phyloP scores from a whole-genome alignment of 2,888 invertebrate genomes.

The Vannuccia rotundouncinata region DNA sequence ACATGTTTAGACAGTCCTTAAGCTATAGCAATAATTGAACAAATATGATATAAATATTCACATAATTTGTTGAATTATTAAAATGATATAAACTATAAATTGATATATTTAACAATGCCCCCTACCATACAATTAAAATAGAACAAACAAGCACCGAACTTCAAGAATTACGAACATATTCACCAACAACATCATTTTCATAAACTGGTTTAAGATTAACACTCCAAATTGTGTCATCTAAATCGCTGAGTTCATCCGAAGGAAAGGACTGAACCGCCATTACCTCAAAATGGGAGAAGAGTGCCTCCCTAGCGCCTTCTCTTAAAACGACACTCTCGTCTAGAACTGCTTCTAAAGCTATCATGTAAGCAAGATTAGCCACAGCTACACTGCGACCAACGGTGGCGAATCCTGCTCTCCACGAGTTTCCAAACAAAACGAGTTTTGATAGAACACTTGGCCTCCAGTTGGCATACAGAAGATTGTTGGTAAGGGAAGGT shows the following conservation, averaged over 20 bases:
- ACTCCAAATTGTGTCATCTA: not conserved
- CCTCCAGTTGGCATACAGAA: not conserved
- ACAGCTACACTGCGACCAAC: not conserved
- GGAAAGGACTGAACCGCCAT: not conserved
- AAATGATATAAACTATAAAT: no score
- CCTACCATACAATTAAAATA: no score
- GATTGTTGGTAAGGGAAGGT: not conserved
- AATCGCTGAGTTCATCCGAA: not conserved
- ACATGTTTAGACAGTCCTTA: no score
- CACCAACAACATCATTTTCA: not conserved
- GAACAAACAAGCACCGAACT: no score
- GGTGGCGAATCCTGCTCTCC: not conserved
- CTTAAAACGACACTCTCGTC: not conserved
- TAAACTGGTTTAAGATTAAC: not conserved
- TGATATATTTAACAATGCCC: no score
- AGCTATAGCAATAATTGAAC: no score
- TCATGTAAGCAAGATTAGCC: not conserved
- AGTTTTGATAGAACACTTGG: not conserved
- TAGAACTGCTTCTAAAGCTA: not conserved
- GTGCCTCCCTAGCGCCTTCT: not conserved
- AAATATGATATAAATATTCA: no score
- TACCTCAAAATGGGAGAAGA: not conserved
- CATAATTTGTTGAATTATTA: no score
- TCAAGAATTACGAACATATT: not conserved
- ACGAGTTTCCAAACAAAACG: not conserved